Percentiles rank a stretch among this genome's conserved stretches.
These are phyloP conservation scores for Sinodicranocentrus sp. DNA, from an alignment of 2,888 invertebrate genomes.

Conservation along the genomic window DNA sequence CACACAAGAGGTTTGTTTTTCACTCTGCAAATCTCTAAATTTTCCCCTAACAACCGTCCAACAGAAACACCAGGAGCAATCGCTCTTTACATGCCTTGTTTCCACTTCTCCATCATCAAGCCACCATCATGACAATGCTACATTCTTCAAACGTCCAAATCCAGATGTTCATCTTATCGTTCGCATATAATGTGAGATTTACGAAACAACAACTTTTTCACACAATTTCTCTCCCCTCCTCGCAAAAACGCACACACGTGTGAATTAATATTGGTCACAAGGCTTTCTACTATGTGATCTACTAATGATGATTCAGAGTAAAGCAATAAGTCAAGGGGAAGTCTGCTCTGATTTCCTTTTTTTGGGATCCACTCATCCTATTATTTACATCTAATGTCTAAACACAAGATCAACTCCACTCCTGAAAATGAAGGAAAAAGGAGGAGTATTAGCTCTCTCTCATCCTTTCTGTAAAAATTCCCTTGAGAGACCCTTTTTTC, in stretches of 20 bases:
- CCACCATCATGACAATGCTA: conserved; percentile 58
- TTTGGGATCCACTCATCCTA: no score
- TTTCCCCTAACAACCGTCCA: no score
- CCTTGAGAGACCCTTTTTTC: neutral
- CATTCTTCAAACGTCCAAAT: conserved; percentile 66
- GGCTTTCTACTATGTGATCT: neutral
- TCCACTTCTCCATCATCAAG: conserved; percentile 59
- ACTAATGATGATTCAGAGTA: neutral
- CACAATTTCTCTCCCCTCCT: no score
- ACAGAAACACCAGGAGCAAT: conserved; percentile 50
- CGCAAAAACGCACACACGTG: conserved; percentile 35
- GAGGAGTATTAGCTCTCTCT: no score
- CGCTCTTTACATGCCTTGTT: conserved; percentile 55
- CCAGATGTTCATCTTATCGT: conserved; percentile 52
- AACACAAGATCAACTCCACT: no score
- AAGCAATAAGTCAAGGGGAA: conserved; percentile 14
- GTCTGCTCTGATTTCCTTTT: neutral
- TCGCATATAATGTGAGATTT: no score
- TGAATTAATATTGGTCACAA: conserved; percentile 36
- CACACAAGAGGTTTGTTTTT: no score
- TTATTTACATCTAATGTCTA: no score
- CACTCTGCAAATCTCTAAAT: no score
- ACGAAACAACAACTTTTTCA: no score
- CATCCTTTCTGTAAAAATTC: no score
- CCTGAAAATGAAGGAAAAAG: no score